These are phyloP conservation scores for Metopolophium dirhodum DNA, from an alignment of 1,140 invertebrate species.

Conservation along the genomic window DNA sequence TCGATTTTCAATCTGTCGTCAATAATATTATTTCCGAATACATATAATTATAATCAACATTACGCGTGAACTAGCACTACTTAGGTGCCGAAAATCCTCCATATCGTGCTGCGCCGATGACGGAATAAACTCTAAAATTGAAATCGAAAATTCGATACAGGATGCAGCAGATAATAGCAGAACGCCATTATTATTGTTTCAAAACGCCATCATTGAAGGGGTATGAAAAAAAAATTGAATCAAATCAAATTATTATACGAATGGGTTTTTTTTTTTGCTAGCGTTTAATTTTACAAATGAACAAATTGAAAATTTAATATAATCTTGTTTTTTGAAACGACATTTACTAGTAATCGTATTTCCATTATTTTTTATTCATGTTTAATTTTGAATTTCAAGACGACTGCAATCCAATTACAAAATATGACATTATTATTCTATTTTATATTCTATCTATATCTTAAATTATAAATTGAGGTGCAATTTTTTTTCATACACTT, in stretches of 20 bases:
- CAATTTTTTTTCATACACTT: not conserved
- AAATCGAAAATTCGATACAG: not conserved
- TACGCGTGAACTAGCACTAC: not conserved
- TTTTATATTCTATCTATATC: not conserved
- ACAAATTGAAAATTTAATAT: not conserved
- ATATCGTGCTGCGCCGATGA: not conserved
- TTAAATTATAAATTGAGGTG: not conserved
- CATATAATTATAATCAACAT: not conserved
- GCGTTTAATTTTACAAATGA: not conserved
- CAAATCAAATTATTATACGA: not conserved
- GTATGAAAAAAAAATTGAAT: not conserved
- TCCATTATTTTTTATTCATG: not conserved
- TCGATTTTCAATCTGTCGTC: not conserved
- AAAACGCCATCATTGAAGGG: not conserved
- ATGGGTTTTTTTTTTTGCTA: not conserved
- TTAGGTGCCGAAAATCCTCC: not conserved
- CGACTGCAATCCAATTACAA: not conserved
- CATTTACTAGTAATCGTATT: not conserved
- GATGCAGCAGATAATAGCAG: not conserved
- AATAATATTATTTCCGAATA: slow-evolving; percentile 4
- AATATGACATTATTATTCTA: too few species aligned
- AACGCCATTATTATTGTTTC: not conserved
- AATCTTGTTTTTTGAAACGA: not conserved
- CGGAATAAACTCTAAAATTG: not conserved
- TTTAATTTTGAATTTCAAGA: not conserved